Conservation (phyloP, 2,113 vertebrate species). For the Gadus macrocephalus region DNA sequence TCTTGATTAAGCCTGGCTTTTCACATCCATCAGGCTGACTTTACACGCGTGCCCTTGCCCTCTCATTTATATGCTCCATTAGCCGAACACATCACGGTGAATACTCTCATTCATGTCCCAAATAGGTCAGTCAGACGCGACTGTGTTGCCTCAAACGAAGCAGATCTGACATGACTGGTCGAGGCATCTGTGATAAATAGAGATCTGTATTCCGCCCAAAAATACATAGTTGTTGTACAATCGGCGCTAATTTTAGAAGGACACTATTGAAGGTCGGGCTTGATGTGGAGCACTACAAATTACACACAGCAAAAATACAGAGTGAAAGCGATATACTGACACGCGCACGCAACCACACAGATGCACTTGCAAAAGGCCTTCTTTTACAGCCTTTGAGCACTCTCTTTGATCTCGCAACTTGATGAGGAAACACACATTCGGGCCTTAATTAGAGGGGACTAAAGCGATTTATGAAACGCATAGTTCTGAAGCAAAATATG, state of each 20-base stretch:
- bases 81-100: neutral
- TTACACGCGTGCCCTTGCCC: neutral
- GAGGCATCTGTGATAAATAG: no score
- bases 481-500: no score
- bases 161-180: neutral
- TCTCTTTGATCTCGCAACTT: constrained; percentile 57
- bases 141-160: neutral
- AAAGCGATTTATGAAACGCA: constrained; percentile 7
- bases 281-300: no score
- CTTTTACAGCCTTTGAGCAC: constrained; percentile 54
- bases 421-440: constrained; percentile 53
- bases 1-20: neutral
- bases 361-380: neutral
- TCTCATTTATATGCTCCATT: constrained; percentile 5
- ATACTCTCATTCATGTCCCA: neutral
- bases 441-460: constrained; percentile 51
- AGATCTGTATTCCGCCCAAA: neutral
- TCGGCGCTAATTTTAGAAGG: no score
- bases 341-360: neutral
- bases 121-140: neutral
- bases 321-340: no score
- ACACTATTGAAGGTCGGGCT: no score
- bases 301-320: no score
- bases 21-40: neutral
- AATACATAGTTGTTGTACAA: no score